These are phyloP conservation scores for Labroides dimidiatus DNA, from an alignment of 2,797 vertebrate species.

Conservation along the genomic window DNA sequence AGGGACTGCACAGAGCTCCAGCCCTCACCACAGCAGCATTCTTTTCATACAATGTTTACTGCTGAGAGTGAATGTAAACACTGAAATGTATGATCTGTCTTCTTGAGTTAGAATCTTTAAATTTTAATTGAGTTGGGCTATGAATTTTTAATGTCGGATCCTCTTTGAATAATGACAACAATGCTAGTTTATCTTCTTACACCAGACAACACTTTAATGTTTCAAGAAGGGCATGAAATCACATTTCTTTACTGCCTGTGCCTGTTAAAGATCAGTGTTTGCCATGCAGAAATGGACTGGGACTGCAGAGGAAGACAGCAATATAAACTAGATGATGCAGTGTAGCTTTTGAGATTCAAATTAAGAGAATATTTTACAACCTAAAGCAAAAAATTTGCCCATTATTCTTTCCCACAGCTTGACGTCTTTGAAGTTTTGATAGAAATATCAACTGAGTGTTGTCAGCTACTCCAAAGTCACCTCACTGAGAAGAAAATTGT, in stretches of 20 bases:
- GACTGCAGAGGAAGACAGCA: not conserved
- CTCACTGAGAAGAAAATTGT: not conserved
- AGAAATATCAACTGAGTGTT: not conserved
- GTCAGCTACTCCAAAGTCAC: not conserved
- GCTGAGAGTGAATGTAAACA: slow-evolving; percentile 34
- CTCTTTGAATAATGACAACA: not conserved
- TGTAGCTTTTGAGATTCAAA: slow-evolving; percentile 1
- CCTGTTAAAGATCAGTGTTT: not conserved
- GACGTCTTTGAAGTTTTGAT: not conserved
- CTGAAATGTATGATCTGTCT: slow-evolving; percentile 17
- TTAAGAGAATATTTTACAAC: not conserved
- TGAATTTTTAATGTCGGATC: not conserved
- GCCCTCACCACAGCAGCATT: not conserved
- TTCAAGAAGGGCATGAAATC: not conserved
- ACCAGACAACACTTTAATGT: not conserved
- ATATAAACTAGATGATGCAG: not conserved
- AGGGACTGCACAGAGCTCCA: slow-evolving; percentile 41
- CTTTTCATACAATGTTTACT: slow-evolving; percentile 24
- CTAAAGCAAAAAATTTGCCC: not conserved
- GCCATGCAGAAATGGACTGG: not conserved
- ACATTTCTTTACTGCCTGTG: not conserved
- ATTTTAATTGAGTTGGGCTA: slow-evolving; percentile 13
- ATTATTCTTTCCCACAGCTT: too few species aligned
- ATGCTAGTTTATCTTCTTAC: not conserved
- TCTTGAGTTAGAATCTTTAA: slow-evolving; percentile 15